Base-by-base conservation (phyloP, 2,888 invertebrate species). In the Helicoverpa assulta region DNA sequence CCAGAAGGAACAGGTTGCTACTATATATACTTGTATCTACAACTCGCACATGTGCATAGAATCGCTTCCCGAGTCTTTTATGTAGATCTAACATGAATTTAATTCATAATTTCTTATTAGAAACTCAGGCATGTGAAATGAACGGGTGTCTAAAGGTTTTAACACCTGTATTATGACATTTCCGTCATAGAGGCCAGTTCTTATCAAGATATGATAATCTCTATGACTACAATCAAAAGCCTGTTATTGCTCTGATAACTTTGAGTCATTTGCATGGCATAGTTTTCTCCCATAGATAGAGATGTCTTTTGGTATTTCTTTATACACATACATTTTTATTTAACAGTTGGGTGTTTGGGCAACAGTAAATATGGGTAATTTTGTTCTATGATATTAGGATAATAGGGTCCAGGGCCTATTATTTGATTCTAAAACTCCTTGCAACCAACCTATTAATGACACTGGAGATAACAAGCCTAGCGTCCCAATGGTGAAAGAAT, bases 1-100 rank as follows among this genome's bases (percentile, higher is more conserved):
- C 63, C 53, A 66, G 75, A 82, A 75, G 21, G 55, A 67, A 59
- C 26, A 58, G 43, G 19, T 74, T 33, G 57, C 33, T 59, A 19
- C 19, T 50, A 55, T 18, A 54, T 63, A 51, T 52, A 12, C 19
- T 5, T 12, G 47, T 10, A 29, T 14, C 40, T 37, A 62, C 1
- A 37, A 1, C 2, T 10, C 7, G 16, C 26, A 16, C 21, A 19
- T n/a, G 37, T 19, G 16, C 16, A 47, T 47, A 59, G 2, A 37
- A 54, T 16, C 12, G 1, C 10, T 37, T 10, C 2, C 4, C 2
- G n/a, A 2, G 37, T 16, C 2, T 6, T n/a, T 6, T 26, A 1
- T 26, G 6, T 8, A 12, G 7, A 57, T 74, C 26, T 21, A 51
- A 21, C 19, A 40, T 16, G 7, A 64, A 75, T 51, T 8, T 74